These are phyloP conservation scores for Dromiciops gliroides DNA, from an alignment of 2,113 vertebrate genomes.

Conservation along the genomic window DNA sequence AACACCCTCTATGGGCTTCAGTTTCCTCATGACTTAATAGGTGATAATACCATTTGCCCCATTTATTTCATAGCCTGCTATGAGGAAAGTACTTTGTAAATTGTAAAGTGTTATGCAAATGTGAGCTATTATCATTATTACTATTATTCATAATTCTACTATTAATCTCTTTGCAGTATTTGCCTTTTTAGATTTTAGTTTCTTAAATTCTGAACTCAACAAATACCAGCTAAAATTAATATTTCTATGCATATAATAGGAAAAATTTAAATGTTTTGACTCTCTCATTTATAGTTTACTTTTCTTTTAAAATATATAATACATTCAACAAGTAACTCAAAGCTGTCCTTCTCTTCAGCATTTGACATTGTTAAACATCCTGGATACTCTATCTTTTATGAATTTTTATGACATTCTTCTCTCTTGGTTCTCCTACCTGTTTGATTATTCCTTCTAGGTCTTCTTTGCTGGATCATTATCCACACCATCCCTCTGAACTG, in stretches of 20 bases:
- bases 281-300: no score
- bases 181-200: not conserved
- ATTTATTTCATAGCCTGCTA: not conserved
- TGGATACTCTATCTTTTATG: not conserved
- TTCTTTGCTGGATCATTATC: not conserved
- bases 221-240: not conserved
- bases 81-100: not conserved
- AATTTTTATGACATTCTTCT: not conserved
- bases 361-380: not conserved
- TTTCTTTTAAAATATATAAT: no score
- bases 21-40: no score
- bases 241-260: no score
- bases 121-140: not conserved
- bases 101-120: not conserved
- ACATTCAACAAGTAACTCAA: not conserved
- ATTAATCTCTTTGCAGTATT: not conserved
- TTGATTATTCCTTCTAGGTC: not conserved
- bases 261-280: no score
- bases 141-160: no score
- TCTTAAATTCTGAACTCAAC: not conserved
- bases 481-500: not conserved
- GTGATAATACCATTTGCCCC: not conserved
- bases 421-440: not conserved
- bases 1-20: no score
- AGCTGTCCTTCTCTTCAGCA: not conserved